Evolutionary conservation across 1,140 invertebrate species (phyloP), one percentile per base, ranked within the genome.

Genomic region (Helicoverpa armigera): DNA sequence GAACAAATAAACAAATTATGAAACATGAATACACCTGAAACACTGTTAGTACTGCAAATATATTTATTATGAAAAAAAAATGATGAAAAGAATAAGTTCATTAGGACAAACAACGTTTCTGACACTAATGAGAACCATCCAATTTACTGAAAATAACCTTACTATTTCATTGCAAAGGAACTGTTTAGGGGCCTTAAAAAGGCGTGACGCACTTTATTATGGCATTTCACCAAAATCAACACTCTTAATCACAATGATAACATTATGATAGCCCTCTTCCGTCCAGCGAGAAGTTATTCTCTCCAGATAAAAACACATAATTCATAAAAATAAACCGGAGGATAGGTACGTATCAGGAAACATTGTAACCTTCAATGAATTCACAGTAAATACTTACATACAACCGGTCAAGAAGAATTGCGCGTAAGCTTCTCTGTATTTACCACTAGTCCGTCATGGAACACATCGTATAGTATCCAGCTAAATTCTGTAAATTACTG

Each of bases 401-500:
- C 16, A 65, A 65, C 74, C 18, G 74, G 74, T 77, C 70, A n/a
- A 51, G 74, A 53, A 31, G 50, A 63, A 53, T 77, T 54, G 56
- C 31, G 61, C 58, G 73, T 35, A 79, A 58, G 67, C 56, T 83
- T 85, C 67, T 83, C 53, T 87, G 81, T 85, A 88, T 81, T 88
- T 85, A 85, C 79, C 82, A 86, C 86, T 50, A 35, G 85, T 86
- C 83, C 84, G 85, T 82, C 81, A 84, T 85, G 80, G 74, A 82
- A 81, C 87, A 87, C 89, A 89, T 87, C 82, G 85, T 85, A 87
- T 86, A 84, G 83, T 88, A 85, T 87, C 87, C 77, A 75, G 79
- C 85, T 88, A 86, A 87, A 87, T 85, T 85, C 79, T 88, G 76
- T 88, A 85, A 86, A 87, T 86, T 90, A 88, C 86, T 80, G 83